Conservation (phyloP, 2,113 vertebrate genomes). For the Leucoraja erinaceus region DNA sequence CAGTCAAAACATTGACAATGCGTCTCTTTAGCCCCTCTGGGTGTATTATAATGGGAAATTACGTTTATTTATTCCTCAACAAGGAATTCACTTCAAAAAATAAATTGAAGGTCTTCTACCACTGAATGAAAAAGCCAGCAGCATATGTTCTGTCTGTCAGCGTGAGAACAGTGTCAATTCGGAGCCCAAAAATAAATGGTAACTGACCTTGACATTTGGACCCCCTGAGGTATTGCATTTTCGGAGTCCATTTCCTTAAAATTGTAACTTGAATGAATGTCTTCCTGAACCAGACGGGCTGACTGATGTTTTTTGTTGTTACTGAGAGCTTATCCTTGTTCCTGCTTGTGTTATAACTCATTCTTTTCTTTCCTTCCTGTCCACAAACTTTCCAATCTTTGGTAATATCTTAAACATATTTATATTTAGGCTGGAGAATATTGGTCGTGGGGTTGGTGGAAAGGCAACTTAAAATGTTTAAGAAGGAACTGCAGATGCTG, state of each 20-base stretch:
- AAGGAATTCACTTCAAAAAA: neutral
- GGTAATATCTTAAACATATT: no score
- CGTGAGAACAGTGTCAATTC: neutral
- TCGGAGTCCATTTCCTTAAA: neutral
- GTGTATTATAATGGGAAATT: neutral
- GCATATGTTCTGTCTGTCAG: neutral
- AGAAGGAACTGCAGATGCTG: no score
- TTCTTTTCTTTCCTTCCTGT: neutral
- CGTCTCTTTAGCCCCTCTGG: neutral
- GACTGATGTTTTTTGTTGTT: neutral
- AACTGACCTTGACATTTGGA: neutral
- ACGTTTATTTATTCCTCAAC: neutral
- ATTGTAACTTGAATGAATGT: neutral
- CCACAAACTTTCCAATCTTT: conserved; percentile 13
- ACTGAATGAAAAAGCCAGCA: neutral
- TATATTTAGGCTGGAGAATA: no score
- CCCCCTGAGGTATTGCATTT: neutral
- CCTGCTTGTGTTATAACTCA: neutral
- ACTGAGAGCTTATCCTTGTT: neutral
- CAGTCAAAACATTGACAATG: neutral
- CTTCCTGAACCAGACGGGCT: conserved; percentile 14
- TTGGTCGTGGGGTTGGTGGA: no score
- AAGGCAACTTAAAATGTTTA: no score
- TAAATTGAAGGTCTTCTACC: neutral
- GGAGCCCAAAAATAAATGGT: neutral